These are phyloP conservation scores for Drosophila lutescens DNA, from an alignment of 2,888 invertebrate genomes.

Conservation along the genomic window DNA sequence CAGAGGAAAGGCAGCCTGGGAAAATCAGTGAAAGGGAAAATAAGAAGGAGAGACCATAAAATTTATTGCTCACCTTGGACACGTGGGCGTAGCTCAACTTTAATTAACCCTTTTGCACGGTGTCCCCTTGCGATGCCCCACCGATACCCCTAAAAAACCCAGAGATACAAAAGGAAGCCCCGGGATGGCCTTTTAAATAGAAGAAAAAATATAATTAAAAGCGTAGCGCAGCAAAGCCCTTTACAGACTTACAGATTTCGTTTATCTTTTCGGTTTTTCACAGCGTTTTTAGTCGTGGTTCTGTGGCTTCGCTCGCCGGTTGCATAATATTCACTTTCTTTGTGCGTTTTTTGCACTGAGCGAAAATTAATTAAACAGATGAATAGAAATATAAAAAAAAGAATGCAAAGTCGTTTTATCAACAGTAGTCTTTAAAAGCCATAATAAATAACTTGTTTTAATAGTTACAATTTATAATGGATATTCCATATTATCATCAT, in stretches of 20 bases:
- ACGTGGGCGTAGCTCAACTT: constrained; percentile 44
- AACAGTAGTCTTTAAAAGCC: no score
- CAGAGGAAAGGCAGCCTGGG: neutral
- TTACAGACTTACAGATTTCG: constrained; percentile 40
- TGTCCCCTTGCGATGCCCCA: neutral
- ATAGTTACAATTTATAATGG: no score
- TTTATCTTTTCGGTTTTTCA: constrained; percentile 25
- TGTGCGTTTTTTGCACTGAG: constrained; percentile 20
- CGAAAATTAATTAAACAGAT: neutral
- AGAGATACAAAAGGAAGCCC: constrained; percentile 28
- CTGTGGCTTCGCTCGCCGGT: constrained; percentile 17
- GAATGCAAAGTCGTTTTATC: neutral
- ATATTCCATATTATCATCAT: no score
- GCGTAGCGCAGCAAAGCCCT: constrained; percentile 26
- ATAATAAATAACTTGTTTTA: no score
- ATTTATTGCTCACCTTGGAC: constrained; percentile 37
- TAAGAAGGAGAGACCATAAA: constrained; percentile 28
- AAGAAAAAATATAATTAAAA: constrained; percentile 14
- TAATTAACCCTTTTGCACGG: constrained; percentile 45
- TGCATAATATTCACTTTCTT: constrained; percentile 34
- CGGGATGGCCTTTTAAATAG: constrained; percentile 24
- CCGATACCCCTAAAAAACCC: neutral
- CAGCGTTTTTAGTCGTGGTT: constrained; percentile 1
- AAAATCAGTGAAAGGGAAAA: neutral
- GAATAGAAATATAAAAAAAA: neutral